Evolutionary conservation across 2,113 vertebrate genomes (phyloP).

Genomic region (Coryphaenoides rupestris): DNA sequence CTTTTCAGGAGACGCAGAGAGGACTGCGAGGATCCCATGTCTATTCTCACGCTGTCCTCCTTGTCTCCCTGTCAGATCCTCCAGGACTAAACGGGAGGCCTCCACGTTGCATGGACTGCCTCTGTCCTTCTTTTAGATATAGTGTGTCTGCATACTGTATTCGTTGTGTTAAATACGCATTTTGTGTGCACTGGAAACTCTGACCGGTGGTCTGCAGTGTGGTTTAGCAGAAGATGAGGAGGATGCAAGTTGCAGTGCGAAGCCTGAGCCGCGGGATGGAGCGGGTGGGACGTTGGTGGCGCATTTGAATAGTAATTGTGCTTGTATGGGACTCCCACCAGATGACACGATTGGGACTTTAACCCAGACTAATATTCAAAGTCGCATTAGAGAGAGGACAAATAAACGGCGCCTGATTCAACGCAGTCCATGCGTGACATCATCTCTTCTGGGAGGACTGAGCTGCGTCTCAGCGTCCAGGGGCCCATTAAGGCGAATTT

Average conservation of each 20-base stretch:
- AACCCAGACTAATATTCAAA: slow-evolving; percentile 80
- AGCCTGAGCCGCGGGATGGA: slow-evolving; percentile 77
- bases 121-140: too few species aligned
- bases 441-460: slow-evolving; percentile 48
- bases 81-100: too few species aligned
- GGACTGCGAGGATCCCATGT: too few species aligned
- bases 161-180: too few species aligned
- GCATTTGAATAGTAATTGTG: slow-evolving; percentile 87
- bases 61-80: neutral
- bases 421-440: slow-evolving; percentile 70
- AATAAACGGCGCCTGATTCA: slow-evolving; percentile 70
- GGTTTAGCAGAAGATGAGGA: slow-evolving; percentile 24
- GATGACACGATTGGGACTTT: slow-evolving; percentile 87
- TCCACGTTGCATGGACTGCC: too few species aligned
- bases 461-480: slow-evolving; percentile 81
- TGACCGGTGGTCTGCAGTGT: too few species aligned
- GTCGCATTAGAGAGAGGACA: slow-evolving; percentile 72
- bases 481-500: slow-evolving; percentile 78
- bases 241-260: slow-evolving; percentile 52
- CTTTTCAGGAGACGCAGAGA: slow-evolving; percentile 11
- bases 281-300: slow-evolving; percentile 92
- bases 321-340: slow-evolving; percentile 95
- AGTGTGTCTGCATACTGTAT: too few species aligned
- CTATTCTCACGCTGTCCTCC: too few species aligned
- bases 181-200: too few species aligned